phyloP scores from a whole-genome alignment of 2,888 invertebrate genomes.

The Cheiracanthium punctorium region DNA sequence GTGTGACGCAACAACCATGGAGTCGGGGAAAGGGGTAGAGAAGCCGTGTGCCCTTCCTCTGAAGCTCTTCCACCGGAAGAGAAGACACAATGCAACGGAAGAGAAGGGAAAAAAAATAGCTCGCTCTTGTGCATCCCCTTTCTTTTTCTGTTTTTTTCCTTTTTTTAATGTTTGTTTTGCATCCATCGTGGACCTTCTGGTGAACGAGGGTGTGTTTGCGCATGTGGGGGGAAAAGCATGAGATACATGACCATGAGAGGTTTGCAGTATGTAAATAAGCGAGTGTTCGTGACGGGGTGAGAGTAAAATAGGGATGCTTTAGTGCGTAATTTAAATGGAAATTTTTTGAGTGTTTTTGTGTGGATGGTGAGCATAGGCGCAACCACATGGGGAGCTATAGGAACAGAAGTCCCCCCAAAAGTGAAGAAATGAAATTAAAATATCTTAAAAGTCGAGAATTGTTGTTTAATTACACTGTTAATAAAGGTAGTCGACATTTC shows the following conservation, averaged over 20 bases:
- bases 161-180: slow-evolving; percentile 39
- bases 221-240: background rate
- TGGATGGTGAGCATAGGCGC: no score
- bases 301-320: no score
- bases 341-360: no score
- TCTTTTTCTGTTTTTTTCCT: slow-evolving; percentile 27
- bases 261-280: background rate
- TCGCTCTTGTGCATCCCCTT: slow-evolving; percentile 33
- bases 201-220: background rate
- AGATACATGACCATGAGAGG: background rate
- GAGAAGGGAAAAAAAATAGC: slow-evolving; percentile 53
- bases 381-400: no score
- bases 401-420: no score
- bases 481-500: no score
- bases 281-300: no score
- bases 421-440: no score
- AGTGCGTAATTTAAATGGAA: no score
- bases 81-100: slow-evolving; percentile 55
- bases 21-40: slow-evolving; percentile 37
- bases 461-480: no score
- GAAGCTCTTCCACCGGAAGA: slow-evolving; percentile 57
- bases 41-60: slow-evolving; percentile 48
- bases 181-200: background rate
- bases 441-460: no score
- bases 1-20: slow-evolving; percentile 49